phyloP scores from a whole-genome alignment of 2,113 vertebrate genomes.

The Prochilodus magdalenae region DNA sequence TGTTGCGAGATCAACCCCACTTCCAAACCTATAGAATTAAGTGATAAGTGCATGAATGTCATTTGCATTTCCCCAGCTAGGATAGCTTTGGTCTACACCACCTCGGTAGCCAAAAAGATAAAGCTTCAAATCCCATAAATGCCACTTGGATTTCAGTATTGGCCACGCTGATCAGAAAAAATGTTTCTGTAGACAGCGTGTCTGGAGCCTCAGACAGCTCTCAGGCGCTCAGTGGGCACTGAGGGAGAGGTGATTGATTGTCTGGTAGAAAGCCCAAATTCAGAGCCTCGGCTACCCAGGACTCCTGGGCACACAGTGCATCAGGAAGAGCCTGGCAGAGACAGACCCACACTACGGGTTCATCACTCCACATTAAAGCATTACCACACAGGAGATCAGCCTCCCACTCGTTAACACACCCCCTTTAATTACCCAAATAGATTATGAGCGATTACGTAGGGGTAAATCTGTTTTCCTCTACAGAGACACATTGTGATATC shows the following conservation, averaged over 20 bases:
- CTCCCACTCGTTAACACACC: conserved; percentile 51
- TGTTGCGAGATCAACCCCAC: background rate
- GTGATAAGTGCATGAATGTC: background rate
- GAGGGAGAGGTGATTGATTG: conserved; percentile 32
- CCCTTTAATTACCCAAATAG: conserved; percentile 56
- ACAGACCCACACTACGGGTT: conserved; percentile 26
- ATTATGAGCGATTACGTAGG: conserved; percentile 51
- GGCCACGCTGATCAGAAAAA: conserved; percentile 1
- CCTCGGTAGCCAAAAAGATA: background rate
- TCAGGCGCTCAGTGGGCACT: conserved; percentile 3
- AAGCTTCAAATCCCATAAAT: background rate
- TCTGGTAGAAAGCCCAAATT: conserved; percentile 30
- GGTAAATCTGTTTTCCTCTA: conserved; percentile 29
- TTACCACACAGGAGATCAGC: conserved; percentile 34
- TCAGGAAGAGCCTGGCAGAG: conserved; percentile 22
- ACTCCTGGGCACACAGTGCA: background rate
- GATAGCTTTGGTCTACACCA: background rate
- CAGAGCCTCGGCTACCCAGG: conserved; percentile 13
- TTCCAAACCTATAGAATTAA: background rate
- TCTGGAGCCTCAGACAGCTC: background rate
- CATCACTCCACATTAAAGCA: conserved; percentile 45
- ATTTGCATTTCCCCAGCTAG: background rate
- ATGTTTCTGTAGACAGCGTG: background rate
- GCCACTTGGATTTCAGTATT: background rate
- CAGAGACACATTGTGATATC: conserved; percentile 35